Evolutionary conservation across 2,888 invertebrate genomes (phyloP).

Genomic region (Temnothorax rugatulus): DNA sequence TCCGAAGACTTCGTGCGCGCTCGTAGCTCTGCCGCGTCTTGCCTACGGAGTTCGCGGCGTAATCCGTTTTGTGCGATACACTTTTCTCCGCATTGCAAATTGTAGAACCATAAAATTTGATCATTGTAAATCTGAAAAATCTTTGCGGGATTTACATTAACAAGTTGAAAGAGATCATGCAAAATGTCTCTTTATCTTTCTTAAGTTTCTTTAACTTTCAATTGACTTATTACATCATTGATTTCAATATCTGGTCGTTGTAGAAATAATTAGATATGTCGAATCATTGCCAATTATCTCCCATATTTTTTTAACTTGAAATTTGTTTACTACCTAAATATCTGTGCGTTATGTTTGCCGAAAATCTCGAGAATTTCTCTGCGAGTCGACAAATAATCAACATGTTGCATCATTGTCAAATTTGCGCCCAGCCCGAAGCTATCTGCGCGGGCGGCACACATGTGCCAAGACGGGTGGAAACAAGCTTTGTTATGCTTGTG

Average conservation of each 20-base stretch:
- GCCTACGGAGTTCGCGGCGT: not conserved
- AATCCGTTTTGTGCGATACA: conserved; percentile 2
- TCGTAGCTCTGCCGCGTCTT: conserved; percentile 1
- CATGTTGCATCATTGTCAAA: conserved; percentile 28
- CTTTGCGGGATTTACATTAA: not conserved
- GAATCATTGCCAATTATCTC: conserved; percentile 12
- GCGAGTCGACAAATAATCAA: not conserved
- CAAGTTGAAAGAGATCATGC: not conserved
- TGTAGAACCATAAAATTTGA: no score
- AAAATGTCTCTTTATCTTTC: not conserved
- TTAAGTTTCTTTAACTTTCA: not conserved
- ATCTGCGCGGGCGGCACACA: conserved; percentile 31
- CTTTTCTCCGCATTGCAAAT: not conserved
- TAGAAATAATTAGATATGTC: not conserved
- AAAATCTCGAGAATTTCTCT: not conserved
- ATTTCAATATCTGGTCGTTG: not conserved
- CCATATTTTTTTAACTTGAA: not conserved
- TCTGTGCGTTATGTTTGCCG: not conserved
- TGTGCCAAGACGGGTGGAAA: conserved; percentile 33
- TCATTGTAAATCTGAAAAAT: not conserved
- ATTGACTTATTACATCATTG: not conserved
- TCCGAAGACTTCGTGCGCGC: conserved; percentile 1
- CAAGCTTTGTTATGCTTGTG: conserved; percentile 46
- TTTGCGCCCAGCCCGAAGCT: conserved; percentile 5
- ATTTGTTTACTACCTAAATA: not conserved